phyloP scores from a whole-genome alignment of 2,888 invertebrate genomes.

The Ormyrus rosae region DNA sequence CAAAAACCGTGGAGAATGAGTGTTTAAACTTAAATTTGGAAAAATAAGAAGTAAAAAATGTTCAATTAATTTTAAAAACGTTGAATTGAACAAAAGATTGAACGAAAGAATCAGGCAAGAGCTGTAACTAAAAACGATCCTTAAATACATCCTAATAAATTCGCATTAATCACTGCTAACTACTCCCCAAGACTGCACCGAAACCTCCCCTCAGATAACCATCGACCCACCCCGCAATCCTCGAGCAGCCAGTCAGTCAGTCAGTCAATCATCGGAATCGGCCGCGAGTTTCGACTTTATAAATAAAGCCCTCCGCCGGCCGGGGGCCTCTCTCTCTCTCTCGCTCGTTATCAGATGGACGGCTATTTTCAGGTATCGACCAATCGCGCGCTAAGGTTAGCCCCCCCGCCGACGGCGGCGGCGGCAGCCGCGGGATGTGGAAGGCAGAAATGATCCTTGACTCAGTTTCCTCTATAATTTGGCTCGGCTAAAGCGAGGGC shows the following conservation, averaged over 20 bases:
- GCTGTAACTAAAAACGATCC: too few species aligned
- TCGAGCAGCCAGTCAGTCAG: neutral
- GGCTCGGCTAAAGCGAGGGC: neutral
- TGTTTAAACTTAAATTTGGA: too few species aligned
- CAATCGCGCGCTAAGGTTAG: conserved; percentile 72
- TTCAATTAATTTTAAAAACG: too few species aligned
- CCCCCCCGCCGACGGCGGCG: conserved; percentile 60
- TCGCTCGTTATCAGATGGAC: conserved; percentile 8
- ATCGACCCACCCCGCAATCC: neutral
- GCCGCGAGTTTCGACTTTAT: conserved; percentile 3
- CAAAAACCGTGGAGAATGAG: too few species aligned
- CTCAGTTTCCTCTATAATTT: conserved; percentile 58
- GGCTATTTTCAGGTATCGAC: conserved; percentile 73
- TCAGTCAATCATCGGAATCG: neutral
- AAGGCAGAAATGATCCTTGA: conserved; percentile 64
- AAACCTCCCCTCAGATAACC: neutral
- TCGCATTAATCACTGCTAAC: too few species aligned
- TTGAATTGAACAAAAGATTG: too few species aligned
- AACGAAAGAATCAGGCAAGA: too few species aligned
- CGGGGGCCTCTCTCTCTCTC: neutral
- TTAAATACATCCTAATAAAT: too few species aligned
- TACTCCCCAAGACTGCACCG: too few species aligned
- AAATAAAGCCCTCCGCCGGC: conserved; percentile 20
- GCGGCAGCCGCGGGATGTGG: conserved; percentile 59
- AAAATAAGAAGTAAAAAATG: too few species aligned